Evolutionary conservation across 2,113 vertebrate species (phyloP), one percentile per base, ranked within the genome.

Genomic region (Ophthalmolycus amberensis): DNA sequence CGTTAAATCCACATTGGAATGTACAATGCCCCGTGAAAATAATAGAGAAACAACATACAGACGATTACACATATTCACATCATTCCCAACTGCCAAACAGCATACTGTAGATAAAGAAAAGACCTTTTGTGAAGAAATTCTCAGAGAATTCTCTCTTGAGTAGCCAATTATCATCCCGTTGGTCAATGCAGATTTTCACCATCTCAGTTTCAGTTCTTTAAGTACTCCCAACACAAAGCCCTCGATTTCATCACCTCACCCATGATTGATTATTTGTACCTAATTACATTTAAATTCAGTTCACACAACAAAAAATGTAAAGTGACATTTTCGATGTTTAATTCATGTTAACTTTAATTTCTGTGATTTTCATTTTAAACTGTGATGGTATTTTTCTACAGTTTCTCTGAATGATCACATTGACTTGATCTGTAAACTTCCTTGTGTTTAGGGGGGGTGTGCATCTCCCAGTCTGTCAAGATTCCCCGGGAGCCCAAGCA

Each of bases 401-500:
- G 22, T 78, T 80, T 34, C 22, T 64, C 5, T 18, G 9, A 22
- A 59, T 75, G 2, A 50, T 22, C n/a, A 75, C 7, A 14, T 9
- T 78, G 22, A 63, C 0, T 50, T 15, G 44, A 11, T 79, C 9
- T 84, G 1, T 64, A 40, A 63, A 71, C 73, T 42, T 81, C 66
- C 90, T 60, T 84, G 70, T 85, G 82, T 89, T 85, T 90, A 99
- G 98, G 98, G 82, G 96, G 97, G 80, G 97, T 99, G 89, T 99
- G 98, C 85, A 98, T 99, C 94, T 98, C 97, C 87, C 98, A 99
- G 85, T 98, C 97, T 1, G 95, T 99, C 89, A 99, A 99, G 96
- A 99, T 99, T 78, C 98, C 98, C 46, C 95, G 98, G 56, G 98
- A 99, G 80, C 96, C 98, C 38, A 98, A 96, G 91, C 94, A 94